Conservation (phyloP, 1,140 invertebrate genomes). For the Tetramorium simillimum region DNA sequence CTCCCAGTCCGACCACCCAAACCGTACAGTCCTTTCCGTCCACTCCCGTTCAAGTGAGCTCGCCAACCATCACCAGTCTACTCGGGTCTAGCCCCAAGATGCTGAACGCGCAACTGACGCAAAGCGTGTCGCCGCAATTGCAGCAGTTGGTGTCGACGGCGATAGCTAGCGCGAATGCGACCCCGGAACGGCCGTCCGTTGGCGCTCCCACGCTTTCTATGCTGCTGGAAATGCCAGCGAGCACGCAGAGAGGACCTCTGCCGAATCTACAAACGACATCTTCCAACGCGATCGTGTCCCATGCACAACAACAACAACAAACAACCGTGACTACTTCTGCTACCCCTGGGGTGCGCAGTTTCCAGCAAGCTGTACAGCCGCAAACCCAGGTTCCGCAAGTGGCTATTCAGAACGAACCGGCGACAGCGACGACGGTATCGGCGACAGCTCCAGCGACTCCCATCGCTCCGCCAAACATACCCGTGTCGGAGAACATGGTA, state of each 20-base stretch:
- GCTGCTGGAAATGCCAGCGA: constrained; percentile 86
- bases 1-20: constrained; percentile 86
- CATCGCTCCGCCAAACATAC: constrained; percentile 68
- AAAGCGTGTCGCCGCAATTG: constrained; percentile 81
- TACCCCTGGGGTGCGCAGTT: constrained; percentile 21
- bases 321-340: not conserved
- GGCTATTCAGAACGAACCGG: constrained; percentile 54
- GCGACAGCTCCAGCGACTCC: not conserved
- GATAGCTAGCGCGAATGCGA: constrained; percentile 75
- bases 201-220: constrained; percentile 89
- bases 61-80: constrained; percentile 87
- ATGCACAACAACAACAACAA: constrained; percentile 35
- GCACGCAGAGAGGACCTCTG: constrained; percentile 75
- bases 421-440: not conserved
- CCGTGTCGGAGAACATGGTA: constrained; percentile 79
- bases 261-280: constrained; percentile 69
- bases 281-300: not conserved
- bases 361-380: constrained; percentile 35
- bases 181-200: constrained; percentile 86
- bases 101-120: constrained; percentile 73
- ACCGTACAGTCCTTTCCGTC: constrained; percentile 80
- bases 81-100: constrained; percentile 85
- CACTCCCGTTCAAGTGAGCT: constrained; percentile 80
- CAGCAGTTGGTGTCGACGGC: constrained; percentile 83
- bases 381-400: constrained; percentile 54